Base-by-base conservation (phyloP, 2,797 vertebrate species). In the Sebastes paucispinis region DNA sequence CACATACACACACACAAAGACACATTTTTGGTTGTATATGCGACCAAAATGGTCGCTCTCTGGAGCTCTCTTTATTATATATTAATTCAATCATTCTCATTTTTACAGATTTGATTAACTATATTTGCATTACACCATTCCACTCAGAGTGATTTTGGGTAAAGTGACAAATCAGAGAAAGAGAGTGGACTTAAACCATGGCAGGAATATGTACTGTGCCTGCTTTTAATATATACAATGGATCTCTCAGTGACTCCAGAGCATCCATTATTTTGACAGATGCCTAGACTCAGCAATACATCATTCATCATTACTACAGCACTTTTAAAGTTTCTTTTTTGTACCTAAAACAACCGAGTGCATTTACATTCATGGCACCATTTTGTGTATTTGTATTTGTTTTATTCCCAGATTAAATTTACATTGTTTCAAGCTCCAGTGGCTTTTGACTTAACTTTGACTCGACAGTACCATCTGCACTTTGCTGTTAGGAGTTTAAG, bases 251-350 rank as follows among this genome's bases (percentile, higher is more conserved):
- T 63, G 82, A 87, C 62, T 86, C 74, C 66, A 63, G 63, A 82
- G 60, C 81, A 93, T 91, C 77, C 82, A 88, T 91, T 88, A 84
- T 72, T 78, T 67, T 86, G 87, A 89, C 87, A 88, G 86, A 84
- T 88, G 72, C 60, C 73, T 47, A 1, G 55, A 79, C 79, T 89
- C 83, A 83, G 84, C 82, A 59, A 66, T 79, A 78, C 79, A 88
- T 87, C 89, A 85, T 91, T 88, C 75, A 89, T 80, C 85, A 85
- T 86, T 77, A 87, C 88, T 62, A 34, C 78, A 82, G 86, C 81
- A 69, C 68, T 84, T 86, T 81, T 69, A 68, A 84, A 77, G 73
- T 85, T 86, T 84, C 62, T 13, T 43, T 77, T 34, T 71, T 64
- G 25, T 69, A 55, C 20, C 29, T 69, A 20, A 82, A 77, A 82